Conservation (phyloP, 2,113 vertebrate species). For the Aplodontia rufa region DNA sequence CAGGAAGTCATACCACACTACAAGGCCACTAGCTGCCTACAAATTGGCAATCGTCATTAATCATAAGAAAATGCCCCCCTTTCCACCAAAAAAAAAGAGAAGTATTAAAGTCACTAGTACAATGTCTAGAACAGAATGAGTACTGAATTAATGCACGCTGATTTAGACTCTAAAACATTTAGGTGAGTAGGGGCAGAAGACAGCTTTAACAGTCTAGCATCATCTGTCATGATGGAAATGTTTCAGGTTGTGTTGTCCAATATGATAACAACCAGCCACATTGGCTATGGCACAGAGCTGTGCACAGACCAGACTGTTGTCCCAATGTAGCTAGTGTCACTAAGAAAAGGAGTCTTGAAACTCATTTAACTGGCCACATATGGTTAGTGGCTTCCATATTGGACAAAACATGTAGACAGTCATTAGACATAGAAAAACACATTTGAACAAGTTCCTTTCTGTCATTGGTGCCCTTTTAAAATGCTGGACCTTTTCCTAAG, state of each 20-base stretch:
- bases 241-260: neutral
- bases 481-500: conserved; percentile 37
- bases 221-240: neutral
- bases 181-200: neutral
- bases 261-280: neutral
- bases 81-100: neutral
- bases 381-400: neutral
- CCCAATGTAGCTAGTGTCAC: neutral
- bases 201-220: neutral
- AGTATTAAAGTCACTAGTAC: neutral
- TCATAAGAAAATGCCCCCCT: neutral
- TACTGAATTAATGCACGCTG: neutral
- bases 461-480: neutral
- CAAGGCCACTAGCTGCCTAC: neutral
- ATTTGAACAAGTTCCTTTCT: neutral
- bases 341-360: neutral
- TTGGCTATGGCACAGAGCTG: neutral
- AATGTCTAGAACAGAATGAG: neutral
- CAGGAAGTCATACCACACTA: neutral
- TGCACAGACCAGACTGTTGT: too few species aligned
- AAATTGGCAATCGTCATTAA: neutral
- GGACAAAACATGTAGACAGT: neutral
- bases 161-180: conserved; percentile 35
- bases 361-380: neutral
- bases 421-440: conserved; percentile 7